These are phyloP conservation scores for Xyrauchen texanus DNA, from an alignment of 2,113 vertebrate species.

Conservation along the genomic window DNA sequence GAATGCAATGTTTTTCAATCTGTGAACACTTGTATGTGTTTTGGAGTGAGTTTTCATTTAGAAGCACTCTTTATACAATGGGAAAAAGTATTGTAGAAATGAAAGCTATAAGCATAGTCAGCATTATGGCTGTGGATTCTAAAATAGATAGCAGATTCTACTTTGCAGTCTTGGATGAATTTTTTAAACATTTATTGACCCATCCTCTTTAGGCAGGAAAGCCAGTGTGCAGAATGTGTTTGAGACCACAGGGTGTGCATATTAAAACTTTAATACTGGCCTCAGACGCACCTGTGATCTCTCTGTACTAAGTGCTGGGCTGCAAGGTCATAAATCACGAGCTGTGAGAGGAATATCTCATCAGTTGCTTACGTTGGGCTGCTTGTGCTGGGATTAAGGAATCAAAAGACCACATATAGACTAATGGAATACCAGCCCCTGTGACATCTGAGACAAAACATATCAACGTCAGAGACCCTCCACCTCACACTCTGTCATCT, in stretches of 20 bases:
- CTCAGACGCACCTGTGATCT: slow-evolving; percentile 68
- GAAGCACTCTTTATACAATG: no score
- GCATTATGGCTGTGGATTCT: no score
- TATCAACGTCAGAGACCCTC: slow-evolving; percentile 64
- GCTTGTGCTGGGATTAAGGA: slow-evolving; percentile 70
- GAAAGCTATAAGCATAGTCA: no score
- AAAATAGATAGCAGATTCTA: no score
- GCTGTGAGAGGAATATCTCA: slow-evolving; percentile 74
- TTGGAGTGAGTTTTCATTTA: no score
- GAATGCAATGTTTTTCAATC: no score
- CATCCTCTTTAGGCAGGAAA: slow-evolving; percentile 52
- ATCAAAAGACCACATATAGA: slow-evolving; percentile 55
- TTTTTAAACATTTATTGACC: slow-evolving; percentile 74
- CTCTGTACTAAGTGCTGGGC: slow-evolving; percentile 59
- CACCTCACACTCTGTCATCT: slow-evolving; percentile 67
- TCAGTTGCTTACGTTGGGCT: slow-evolving; percentile 52
- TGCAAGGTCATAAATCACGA: slow-evolving; percentile 75
- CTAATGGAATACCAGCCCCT: slow-evolving; percentile 64
- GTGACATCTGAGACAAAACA: slow-evolving; percentile 34
- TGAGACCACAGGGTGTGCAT: slow-evolving; percentile 69
- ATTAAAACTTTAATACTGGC: slow-evolving; percentile 73
- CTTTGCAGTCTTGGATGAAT: slow-evolving; percentile 49
- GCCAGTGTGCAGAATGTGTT: slow-evolving; percentile 47
- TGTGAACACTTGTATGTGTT: no score
- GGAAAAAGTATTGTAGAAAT: no score